Conservation (phyloP, 2,113 vertebrate genomes). For the Crotophaga sulcirostris region DNA sequence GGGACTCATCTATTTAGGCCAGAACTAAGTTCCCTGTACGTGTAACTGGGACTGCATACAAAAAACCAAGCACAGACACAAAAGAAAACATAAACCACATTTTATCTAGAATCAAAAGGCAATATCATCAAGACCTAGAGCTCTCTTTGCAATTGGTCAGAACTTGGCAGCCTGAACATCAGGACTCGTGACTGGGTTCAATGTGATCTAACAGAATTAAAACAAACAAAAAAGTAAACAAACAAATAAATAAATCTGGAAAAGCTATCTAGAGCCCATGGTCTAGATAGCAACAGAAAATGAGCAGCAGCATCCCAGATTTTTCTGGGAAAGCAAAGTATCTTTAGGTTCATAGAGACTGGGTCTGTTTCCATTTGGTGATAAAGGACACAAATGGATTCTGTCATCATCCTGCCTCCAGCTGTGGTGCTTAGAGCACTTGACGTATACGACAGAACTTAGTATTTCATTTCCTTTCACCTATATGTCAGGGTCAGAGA, state of each 20-base stretch:
- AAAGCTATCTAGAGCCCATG: background rate
- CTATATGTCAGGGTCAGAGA: background rate
- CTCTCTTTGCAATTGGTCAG: background rate
- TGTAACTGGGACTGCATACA: background rate
- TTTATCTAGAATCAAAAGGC: background rate
- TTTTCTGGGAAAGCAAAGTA: background rate
- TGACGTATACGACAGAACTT: background rate
- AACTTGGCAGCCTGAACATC: background rate
- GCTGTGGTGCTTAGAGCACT: background rate
- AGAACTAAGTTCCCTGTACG: background rate
- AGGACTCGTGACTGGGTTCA: background rate
- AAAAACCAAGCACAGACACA: background rate
- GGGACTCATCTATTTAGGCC: background rate
- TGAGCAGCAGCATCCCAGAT: background rate
- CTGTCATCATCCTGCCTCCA: background rate
- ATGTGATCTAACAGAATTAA: accelerated
- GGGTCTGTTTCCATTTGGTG: background rate
- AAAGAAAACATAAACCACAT: background rate
- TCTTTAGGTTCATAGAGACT: background rate
- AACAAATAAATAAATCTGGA: background rate
- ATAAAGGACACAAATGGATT: background rate
- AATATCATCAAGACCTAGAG: background rate
- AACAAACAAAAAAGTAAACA: background rate
- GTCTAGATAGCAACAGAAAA: background rate
- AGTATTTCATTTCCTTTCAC: constrained; percentile 13